A percentile compares a stretch with the other conserved stretches of the same genome.
phyloP scores from a whole-genome alignment of 2,113 vertebrate genomes.

The Neopipo cinnamomea region DNA sequence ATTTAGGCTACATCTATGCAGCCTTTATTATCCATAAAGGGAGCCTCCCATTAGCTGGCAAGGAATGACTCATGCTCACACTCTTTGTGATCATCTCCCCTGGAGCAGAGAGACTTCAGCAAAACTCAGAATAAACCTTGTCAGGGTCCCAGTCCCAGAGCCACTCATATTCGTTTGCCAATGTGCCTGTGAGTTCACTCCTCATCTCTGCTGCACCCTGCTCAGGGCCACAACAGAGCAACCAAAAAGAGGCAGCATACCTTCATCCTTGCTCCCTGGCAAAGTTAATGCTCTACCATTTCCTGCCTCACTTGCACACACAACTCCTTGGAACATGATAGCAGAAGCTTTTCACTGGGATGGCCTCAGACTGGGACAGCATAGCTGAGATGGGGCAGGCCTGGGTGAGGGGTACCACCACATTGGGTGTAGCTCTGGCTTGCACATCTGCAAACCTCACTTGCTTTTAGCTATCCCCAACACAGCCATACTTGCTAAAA shows the following conservation, averaged over 20 bases:
- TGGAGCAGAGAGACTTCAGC: neutral
- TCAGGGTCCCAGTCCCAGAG: accelerated
- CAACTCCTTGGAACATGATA: neutral
- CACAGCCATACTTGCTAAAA: neutral
- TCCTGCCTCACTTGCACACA: accelerated
- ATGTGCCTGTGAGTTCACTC: accelerated
- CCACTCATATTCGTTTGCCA: neutral
- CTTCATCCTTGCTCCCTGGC: neutral
- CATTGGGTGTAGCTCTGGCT: neutral
- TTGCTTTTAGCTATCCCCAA: neutral
- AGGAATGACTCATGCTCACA: neutral
- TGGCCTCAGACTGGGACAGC: neutral
- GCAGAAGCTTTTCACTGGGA: neutral
- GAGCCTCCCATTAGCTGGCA: neutral
- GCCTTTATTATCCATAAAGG: neutral
- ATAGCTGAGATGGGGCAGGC: neutral
- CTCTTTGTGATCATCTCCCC: neutral
- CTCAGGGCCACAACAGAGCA: neutral
- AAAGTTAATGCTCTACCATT: neutral
- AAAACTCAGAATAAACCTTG: neutral
- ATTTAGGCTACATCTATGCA: neutral
- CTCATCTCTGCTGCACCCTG: neutral
- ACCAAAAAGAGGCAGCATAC: neutral
- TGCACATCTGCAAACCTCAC: neutral
- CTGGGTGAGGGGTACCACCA: neutral